phyloP scores from a whole-genome alignment of 2,113 vertebrate genomes.

The Otocyon megalotis region DNA sequence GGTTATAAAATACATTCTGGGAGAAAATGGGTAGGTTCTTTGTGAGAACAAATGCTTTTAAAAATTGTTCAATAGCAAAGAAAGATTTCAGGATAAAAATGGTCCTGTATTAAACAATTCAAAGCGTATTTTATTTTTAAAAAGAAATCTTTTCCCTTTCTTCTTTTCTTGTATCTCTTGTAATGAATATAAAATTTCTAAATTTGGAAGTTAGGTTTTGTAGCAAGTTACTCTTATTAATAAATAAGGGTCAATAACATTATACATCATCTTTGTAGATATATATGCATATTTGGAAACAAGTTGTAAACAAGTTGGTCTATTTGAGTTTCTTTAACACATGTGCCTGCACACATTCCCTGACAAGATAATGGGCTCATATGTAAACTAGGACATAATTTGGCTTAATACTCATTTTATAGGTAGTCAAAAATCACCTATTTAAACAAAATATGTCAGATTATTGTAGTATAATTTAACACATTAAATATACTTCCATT shows the following conservation, averaged over 20 bases:
- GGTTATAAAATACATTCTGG: constrained; percentile 71
- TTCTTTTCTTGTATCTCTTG: background rate
- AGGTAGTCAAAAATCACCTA: background rate
- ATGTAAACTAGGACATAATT: background rate
- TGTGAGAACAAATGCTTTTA: constrained; percentile 11
- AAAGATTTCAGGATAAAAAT: constrained; percentile 47
- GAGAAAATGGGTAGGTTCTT: background rate
- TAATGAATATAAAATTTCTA: constrained; percentile 29
- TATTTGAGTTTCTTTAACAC: background rate
- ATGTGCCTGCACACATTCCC: background rate
- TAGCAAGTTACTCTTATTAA: background rate
- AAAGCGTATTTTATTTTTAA: constrained; percentile 23
- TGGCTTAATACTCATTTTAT: background rate
- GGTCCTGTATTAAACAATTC: background rate
- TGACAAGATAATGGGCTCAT: background rate
- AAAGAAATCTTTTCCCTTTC: background rate
- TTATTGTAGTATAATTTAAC: background rate
- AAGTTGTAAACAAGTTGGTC: background rate
- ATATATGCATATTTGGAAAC: background rate
- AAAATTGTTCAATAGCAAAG: background rate
- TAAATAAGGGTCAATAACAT: constrained; percentile 22
- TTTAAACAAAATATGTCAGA: background rate
- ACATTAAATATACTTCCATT: constrained; percentile 4
- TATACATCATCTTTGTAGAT: background rate
- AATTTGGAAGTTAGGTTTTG: background rate